phyloP scores from a whole-genome alignment of 2,797 vertebrate genomes.

The Catharus ustulatus region DNA sequence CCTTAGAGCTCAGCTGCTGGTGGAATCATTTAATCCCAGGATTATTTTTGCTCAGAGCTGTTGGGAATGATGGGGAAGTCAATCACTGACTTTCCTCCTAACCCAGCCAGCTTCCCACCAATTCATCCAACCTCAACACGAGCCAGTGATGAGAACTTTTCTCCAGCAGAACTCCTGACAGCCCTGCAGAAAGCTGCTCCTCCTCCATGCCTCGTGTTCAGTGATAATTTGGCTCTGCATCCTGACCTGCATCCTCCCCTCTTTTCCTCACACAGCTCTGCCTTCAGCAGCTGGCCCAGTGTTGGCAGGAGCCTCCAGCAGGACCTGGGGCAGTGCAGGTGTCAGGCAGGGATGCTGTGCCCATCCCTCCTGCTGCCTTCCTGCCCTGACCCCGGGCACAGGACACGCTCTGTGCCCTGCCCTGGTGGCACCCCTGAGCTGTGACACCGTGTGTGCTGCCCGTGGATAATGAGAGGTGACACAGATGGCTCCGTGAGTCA shows the following conservation, averaged over 20 bases:
- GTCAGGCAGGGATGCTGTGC: not conserved
- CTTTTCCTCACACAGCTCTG: not conserved
- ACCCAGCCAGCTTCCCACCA: not conserved
- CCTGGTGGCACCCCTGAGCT: not conserved
- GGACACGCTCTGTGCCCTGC: not conserved
- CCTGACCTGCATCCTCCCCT: not conserved
- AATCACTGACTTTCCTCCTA: not conserved
- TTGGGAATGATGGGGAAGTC: not conserved
- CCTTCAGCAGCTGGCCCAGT: not conserved
- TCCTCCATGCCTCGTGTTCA: not conserved
- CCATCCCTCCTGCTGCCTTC: not conserved
- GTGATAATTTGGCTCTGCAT: not conserved
- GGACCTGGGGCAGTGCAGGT: not conserved
- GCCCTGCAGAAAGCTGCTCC: not conserved
- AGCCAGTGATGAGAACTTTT: not conserved
- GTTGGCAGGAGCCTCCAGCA: not conserved
- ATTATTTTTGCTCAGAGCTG: not conserved
- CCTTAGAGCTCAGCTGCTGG: not conserved
- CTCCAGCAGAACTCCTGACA: not conserved
- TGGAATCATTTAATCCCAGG: not conserved
- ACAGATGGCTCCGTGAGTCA: constrained; percentile 33
- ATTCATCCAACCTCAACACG: not conserved
- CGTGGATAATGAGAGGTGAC: constrained; percentile 12
- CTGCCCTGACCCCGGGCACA: not conserved
- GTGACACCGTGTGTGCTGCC: not conserved